Evolutionary conservation across 2,113 vertebrate genomes (phyloP), one percentile per base, ranked within the genome.

Genomic region (Puntigrus tetrazona): DNA sequence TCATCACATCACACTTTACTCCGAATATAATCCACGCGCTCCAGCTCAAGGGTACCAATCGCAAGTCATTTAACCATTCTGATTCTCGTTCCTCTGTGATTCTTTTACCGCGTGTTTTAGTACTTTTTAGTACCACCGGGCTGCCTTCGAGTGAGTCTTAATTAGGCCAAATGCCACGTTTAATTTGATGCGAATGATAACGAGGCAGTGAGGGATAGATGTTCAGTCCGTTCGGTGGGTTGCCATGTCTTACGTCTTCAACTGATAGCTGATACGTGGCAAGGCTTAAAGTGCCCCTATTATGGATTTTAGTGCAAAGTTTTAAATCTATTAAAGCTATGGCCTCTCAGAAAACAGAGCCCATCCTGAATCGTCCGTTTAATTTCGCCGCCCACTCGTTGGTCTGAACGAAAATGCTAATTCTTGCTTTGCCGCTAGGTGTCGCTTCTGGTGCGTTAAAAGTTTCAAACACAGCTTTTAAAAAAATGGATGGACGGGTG

Each of bases 1-100:
- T 84, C 76, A 84, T 83, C 78, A 83, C 47, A 82, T 22, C 47
- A 13, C 65, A 67, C 7, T 34, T 67, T 67, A 67, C 5, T 3
- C 36, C 41, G 20, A 72, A 72, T 41, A 72, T 25, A 41, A 72
- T 72, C 69, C 69, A 72, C 69, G 25, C 36, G 3, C 20, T 70
- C 45, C 9, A 13, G 67, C 5, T 41, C 36, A 72, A 25, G 20
- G 34, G 20, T 6, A 9, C 7, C 16, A 67, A 67, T 34, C 31
- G 7, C 4, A 67, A 67, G 31, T 29, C 20, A 36, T 67, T 67
- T 22, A 36, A 67, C 22, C 7, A 67, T 67, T 61, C 63, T 34
- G 29, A 34, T 20, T 72, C 22, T 36, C 10, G 36, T 25, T 72
- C 69, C 69, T 38, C 36, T n/a, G 38, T 5, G 34, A 70, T 69